A percentile compares a stretch with the other conserved stretches of the same genome.
Conservation (phyloP, 2,888 invertebrate genomes). For the Carabus problematicus region DNA sequence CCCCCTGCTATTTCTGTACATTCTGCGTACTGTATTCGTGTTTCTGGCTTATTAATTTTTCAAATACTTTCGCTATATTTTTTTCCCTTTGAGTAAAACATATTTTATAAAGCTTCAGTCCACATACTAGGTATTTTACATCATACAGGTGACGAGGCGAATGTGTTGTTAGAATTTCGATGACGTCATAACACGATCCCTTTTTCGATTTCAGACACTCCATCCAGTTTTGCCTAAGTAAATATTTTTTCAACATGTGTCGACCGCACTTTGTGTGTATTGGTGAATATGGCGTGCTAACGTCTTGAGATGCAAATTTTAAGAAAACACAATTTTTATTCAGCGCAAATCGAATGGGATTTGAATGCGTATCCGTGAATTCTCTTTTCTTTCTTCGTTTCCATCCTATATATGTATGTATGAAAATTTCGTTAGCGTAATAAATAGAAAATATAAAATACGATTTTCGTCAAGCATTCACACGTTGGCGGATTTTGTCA, state of each 20-base stretch:
- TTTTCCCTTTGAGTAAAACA: too few species aligned
- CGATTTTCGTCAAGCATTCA: constrained; percentile 32
- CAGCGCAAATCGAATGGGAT: constrained; percentile 42
- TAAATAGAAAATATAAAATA: constrained; percentile 40
- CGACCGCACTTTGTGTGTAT: neutral
- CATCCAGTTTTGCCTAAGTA: constrained; percentile 33
- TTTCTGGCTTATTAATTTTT: too few species aligned
- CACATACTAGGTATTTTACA: too few species aligned
- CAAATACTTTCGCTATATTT: too few species aligned
- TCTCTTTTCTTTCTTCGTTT: constrained; percentile 1
- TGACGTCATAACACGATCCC: neutral
- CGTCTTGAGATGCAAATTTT: constrained; percentile 42
- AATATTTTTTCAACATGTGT: constrained; percentile 34
- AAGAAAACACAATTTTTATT: constrained; percentile 43
- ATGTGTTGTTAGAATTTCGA: constrained; percentile 3
- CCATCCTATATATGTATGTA: constrained; percentile 11
- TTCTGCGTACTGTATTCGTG: too few species aligned
- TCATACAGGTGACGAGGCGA: neutral
- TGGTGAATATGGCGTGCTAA: constrained; percentile 6
- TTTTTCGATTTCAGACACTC: constrained; percentile 8
- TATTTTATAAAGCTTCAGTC: too few species aligned
- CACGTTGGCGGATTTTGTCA: constrained; percentile 13
- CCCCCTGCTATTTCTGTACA: too few species aligned
- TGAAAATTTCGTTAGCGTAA: constrained; percentile 37
- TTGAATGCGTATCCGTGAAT: constrained; percentile 15